Evolutionary conservation across 2,888 invertebrate species (phyloP).

Genomic region (Drosophila parthenogenetica): DNA sequence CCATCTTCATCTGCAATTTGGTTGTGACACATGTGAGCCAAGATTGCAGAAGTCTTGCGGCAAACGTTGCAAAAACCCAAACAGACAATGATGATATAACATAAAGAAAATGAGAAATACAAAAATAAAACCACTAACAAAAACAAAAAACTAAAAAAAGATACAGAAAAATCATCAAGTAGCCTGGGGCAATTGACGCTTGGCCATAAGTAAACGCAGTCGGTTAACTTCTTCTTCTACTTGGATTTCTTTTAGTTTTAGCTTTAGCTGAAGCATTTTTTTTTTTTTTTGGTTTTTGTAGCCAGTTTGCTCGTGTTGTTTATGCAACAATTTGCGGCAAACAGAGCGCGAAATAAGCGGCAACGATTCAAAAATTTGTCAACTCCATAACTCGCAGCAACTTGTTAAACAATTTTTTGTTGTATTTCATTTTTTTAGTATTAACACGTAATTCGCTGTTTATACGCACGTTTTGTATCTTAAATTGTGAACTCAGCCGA

Average conservation of each 20-base stretch:
- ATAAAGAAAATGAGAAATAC: background rate
- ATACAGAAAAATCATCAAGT: constrained; percentile 15
- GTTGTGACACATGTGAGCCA: constrained; percentile 65
- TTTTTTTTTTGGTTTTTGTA: constrained; percentile 18
- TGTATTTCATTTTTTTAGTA: constrained; percentile 18
- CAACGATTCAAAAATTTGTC: constrained; percentile 65
- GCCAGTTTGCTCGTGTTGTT: constrained; percentile 39
- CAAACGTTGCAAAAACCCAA: constrained; percentile 45
- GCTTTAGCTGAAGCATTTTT: background rate
- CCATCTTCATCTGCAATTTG: constrained; percentile 27
- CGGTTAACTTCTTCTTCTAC: constrained; percentile 49
- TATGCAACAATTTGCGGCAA: constrained; percentile 74
- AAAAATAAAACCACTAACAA: too few species aligned
- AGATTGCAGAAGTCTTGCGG: constrained; percentile 49
- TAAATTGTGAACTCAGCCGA: constrained; percentile 44
- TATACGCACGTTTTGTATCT: constrained; percentile 58
- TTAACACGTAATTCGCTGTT: constrained; percentile 55
- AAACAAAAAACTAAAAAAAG: too few species aligned
- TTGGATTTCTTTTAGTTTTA: background rate
- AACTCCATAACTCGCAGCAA: constrained; percentile 50
- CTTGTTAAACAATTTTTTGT: constrained; percentile 36
- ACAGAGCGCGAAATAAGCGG: constrained; percentile 77
- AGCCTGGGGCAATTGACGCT: constrained; percentile 53
- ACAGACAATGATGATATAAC: constrained; percentile 30
- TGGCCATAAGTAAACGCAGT: constrained; percentile 37